phyloP scores from a whole-genome alignment of 2,797 vertebrate species.

The Apodemus agrarius region DNA sequence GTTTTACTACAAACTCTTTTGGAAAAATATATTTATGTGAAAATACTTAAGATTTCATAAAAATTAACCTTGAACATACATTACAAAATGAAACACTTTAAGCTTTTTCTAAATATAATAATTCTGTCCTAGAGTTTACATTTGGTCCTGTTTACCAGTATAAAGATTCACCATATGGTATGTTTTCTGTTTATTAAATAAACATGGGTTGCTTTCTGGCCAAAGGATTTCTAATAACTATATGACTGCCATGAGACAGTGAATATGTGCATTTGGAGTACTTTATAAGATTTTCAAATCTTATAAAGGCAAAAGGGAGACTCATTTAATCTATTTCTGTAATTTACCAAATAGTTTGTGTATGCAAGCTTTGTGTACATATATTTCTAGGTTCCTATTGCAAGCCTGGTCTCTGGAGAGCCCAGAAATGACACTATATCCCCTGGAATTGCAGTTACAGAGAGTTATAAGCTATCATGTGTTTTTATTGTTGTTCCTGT shows the following conservation, averaged over 20 bases:
- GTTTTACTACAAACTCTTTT: not conserved
- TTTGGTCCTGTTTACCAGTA: constrained; percentile 24
- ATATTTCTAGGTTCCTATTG: too few relatives aligned
- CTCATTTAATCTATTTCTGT: not conserved
- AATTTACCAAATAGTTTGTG: not conserved
- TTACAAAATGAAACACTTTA: constrained; percentile 52
- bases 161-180: not conserved
- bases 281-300: not conserved
- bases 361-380: not conserved
- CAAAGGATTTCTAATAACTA: not conserved
- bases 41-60: constrained; percentile 62
- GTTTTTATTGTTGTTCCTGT: too few relatives aligned
- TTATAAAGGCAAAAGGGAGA: constrained; percentile 18
- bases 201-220: not conserved
- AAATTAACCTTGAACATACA: constrained; percentile 69
- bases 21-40: not conserved
- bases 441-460: too few relatives aligned
- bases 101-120: constrained; percentile 68
- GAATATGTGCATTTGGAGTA: not conserved
- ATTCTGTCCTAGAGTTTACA: constrained; percentile 43
- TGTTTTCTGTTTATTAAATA: constrained; percentile 58
- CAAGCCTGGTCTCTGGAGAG: too few relatives aligned
- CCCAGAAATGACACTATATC: not conserved
- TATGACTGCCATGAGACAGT: constrained; percentile 1
- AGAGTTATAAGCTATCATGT: too few relatives aligned